Base-by-base conservation (phyloP, 1,140 invertebrate genomes). In the Glomeris maerens region DNA sequence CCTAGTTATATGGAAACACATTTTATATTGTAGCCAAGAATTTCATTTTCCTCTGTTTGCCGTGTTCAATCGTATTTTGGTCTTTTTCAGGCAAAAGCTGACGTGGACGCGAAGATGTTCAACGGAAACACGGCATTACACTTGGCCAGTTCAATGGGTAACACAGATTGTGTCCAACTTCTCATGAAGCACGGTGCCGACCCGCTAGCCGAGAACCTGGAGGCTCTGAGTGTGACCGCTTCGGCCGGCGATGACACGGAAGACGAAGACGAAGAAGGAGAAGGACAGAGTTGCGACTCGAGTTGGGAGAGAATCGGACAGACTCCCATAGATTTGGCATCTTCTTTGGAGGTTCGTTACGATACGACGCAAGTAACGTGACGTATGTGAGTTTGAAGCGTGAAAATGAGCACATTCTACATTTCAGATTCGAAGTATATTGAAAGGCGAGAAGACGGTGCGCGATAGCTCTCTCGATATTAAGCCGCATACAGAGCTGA, bases 81-180 rank as follows among this genome's bases (percentile, higher is more conserved):
- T 42, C 7, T 42, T 25, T 25, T 28, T 7, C 20, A 46, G 44
- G 22, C 7, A 4, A 7, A 46, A 5, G 44, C 25, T 7, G 44
- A 46, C 14, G 4, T 21, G 26, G 25, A 46, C 20, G 28, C 28
- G 5, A 4, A 28, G 4, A 27, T 27, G 25, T 46, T 46, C 28
- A 46, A 46, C 28, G 44, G 44, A 3, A 7, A 27, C 44, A 25
- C 44, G 3, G n/a, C 44, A 26, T 46, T 46, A 21, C 44, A 46
- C 28, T 27, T 46, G n/a, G 44, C 44, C 28, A 4, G 5, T 4
- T 27, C 4, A 46, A 23, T 13, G 7, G 22, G 21, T 25, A 5
- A 46, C 25, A 23, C 28, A 3, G 5, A 20, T 5, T 7, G 5
- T 46, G 44, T 46, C 28, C 7, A 5, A 4, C 28, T 46, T n/a